Evolutionary conservation across 2,113 vertebrate species (phyloP).

Genomic region (Odocoileus hemionus): DNA sequence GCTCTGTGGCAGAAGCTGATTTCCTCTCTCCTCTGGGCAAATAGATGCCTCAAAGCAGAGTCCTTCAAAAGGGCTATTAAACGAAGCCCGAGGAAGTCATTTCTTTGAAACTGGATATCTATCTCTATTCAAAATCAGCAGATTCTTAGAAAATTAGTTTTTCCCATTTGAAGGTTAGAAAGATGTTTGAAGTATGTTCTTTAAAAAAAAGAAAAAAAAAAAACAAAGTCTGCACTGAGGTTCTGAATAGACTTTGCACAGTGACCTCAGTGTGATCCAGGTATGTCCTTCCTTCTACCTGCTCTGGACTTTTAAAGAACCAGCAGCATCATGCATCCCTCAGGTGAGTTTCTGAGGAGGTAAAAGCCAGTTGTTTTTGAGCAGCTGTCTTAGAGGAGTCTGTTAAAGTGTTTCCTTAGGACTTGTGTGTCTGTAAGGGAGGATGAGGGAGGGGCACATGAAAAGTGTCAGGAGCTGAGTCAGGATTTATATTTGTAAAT

Average conservation of each 20-base stretch:
- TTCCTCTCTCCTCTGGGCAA: slow-evolving; percentile 43
- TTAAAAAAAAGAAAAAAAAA: neutral
- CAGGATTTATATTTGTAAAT: neutral
- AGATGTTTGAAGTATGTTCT: neutral
- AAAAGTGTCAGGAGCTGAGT: neutral
- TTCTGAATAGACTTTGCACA: neutral
- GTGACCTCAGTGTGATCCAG: neutral
- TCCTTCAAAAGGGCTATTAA: neutral
- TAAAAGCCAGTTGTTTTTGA: neutral
- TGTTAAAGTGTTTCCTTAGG: neutral
- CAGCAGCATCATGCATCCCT: neutral
- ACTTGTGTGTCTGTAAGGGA: neutral
- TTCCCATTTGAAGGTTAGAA: neutral
- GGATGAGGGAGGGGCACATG: neutral
- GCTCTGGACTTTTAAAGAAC: neutral
- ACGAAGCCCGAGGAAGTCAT: neutral
- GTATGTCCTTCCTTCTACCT: neutral
- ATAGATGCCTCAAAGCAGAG: neutral
- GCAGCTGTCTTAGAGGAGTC: neutral
- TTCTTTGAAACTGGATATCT: neutral
- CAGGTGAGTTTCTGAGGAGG: neutral
- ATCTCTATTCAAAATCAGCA: neutral
- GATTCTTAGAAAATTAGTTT: slow-evolving; percentile 40
- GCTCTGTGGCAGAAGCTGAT: neutral
- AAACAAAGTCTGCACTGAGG: neutral